phyloP scores from a whole-genome alignment of 2,113 vertebrate species.

The Psephotus haematonotus region DNA sequence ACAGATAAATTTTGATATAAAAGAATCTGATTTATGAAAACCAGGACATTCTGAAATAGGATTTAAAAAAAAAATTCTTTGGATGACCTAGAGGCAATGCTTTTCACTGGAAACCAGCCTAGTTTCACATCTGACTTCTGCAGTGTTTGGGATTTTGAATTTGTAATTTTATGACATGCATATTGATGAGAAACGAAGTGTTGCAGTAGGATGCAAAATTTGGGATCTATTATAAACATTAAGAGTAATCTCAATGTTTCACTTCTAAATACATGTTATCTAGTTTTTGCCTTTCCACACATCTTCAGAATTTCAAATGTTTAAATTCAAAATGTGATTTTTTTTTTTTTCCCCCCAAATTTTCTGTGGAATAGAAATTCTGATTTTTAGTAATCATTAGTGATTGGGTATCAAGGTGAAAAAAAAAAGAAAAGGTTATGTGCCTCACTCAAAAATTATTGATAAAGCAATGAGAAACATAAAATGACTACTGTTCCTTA shows the following conservation, averaged over 20 bases:
- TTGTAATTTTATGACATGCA: background rate
- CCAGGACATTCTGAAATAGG: background rate
- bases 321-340: background rate
- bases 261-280: background rate
- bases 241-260: background rate
- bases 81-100: background rate
- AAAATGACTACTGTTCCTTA: background rate
- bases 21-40: background rate
- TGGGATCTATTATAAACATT: background rate
- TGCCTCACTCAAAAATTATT: background rate
- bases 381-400: background rate
- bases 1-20: background rate
- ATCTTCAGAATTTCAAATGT: background rate
- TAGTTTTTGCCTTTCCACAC: background rate
- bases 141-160: background rate
- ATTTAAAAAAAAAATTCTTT: background rate
- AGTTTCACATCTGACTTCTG: background rate
- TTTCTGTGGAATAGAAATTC: background rate
- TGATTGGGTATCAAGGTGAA: background rate
- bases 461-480: background rate
- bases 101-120: background rate
- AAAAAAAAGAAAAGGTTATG: background rate
- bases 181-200: background rate
- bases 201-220: background rate
- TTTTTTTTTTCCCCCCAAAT: fast-evolving